These are phyloP conservation scores for Suricata suricatta DNA, from an alignment of 2,113 vertebrate species.

Conservation along the genomic window DNA sequence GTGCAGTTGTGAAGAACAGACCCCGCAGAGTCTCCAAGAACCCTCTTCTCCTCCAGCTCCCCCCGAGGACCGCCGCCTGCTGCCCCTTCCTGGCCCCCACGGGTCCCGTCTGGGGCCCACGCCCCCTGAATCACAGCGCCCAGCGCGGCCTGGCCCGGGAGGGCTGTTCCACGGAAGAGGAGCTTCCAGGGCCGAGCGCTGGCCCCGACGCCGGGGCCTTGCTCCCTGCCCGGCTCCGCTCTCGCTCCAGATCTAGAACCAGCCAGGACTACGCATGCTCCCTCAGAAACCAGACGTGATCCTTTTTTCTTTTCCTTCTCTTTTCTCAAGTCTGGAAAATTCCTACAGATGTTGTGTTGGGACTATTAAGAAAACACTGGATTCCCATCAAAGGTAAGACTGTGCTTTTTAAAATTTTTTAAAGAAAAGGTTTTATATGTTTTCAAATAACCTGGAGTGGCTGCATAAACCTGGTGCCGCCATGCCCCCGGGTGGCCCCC, in stretches of 20 bases:
- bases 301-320: not conserved
- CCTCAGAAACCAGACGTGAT: not conserved
- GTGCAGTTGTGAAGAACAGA: slow-evolving; percentile 23
- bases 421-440: not conserved
- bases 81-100: not conserved
- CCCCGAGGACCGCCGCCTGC: not conserved
- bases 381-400: not conserved
- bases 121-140: not conserved
- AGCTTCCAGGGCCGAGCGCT: rapidly evolving
- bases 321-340: slow-evolving; percentile 19
- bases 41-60: not conserved
- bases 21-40: not conserved
- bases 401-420: not conserved
- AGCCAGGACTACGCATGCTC: not conserved
- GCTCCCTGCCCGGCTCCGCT: not conserved
- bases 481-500: not conserved
- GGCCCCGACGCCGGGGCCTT: not conserved
- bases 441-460: not conserved
- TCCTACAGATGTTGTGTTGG: not conserved
- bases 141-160: not conserved
- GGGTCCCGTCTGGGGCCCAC: not conserved
- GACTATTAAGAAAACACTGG: not conserved
- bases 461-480: not conserved
- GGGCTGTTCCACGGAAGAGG: no score
- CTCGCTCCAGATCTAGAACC: not conserved